Evolutionary conservation across 2,797 vertebrate genomes (phyloP), one percentile per base, ranked within the genome.

Genomic region (Pseudochirops corinnae): DNA sequence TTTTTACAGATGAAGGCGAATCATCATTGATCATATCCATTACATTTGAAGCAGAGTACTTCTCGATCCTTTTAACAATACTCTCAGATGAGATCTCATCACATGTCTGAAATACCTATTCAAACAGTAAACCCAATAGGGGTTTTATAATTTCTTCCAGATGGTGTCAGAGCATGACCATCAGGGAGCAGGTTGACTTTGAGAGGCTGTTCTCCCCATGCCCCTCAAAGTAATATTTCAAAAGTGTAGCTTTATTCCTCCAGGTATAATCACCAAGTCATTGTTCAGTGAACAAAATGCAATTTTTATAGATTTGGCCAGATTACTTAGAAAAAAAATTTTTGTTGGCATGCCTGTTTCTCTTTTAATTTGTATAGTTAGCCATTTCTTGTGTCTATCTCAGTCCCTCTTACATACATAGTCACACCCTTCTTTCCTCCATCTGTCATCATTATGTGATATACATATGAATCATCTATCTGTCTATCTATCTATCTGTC

Each of bases 81-180:
- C 67, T 91, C n/a, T 28, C 24, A 33, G 26, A 29, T 2, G 90
- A 91, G 62, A 56, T 74, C 18, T 91, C 31, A 28, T 91, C 39
- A 1, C 39, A 6, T n/a, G 55, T 2, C 55, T 58, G 3, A 28
- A 91, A 52, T 82, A 13, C 67, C 21, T 29, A 31, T 92, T 87
- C 50, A 31, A 92, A 13, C 24, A 39, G 4, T 28, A 60, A 21
- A 39, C 5, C 29, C 92, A 56, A 39, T 28, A 39, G 39, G 24
- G 2, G 91, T 56, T 92, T 39, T 62, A 39, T 74, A 62, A 1
- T 29, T 24, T 67, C 94, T 94, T 91, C 56, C 56, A 28, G 1
- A 0, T 7, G 14, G 10, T 2, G 10, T 39, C 74, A 29, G 26
- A 29, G 33, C 28, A 7, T 4, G 12, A 46, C 16, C 0, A 6